Evolutionary conservation across 2,888 invertebrate species (phyloP), one percentile per base, ranked within the genome.

Genomic region (Calliscelio sp.): DNA sequence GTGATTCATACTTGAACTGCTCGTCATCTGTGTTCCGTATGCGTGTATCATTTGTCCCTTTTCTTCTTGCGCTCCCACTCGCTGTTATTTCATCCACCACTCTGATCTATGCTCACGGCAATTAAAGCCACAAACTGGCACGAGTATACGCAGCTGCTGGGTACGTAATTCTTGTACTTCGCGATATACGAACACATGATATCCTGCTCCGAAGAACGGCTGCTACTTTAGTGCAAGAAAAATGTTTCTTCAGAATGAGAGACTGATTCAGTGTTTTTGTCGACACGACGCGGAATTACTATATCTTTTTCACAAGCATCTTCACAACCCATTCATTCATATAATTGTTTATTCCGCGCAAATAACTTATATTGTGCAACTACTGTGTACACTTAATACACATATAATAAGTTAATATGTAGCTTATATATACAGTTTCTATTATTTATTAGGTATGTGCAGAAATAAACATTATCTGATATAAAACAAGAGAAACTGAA

Each of bases 101-200:
- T 51, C 74, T 66, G 74, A 74, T 74, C 74, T 74, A 81, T 74
- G 74, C 61, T 35, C 61, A 68, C 53, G 44, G 81, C 81, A 81
- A 81, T 81, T 81, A 81, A 68, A 81, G 74, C 61, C 66, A 46
- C 74, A 74, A 74, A 81, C 68, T 81, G 59, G 80, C 66, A 81
- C 80, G 80, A 71, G 73, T 80, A 24, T 46, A 38, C 71, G 79
- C 71, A 80, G 73, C 74, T 73, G 66, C 66, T 68, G 51, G 49
- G 66, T 51, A 61, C 59, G 80, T 57, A 80, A 79, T 71, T 79
- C 79, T 73, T 70, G 49, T 59, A 77, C 25, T 74, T 46, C 22
- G 35, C 18, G 41, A 41, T 41, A 61, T 24, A 41, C 63, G 71
- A 44, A 70, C 32, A n/a, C 51, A 78, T 61, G 46, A 57, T 46